These are phyloP conservation scores for Riparia riparia DNA, from an alignment of 2,113 vertebrate genomes.

Conservation along the genomic window DNA sequence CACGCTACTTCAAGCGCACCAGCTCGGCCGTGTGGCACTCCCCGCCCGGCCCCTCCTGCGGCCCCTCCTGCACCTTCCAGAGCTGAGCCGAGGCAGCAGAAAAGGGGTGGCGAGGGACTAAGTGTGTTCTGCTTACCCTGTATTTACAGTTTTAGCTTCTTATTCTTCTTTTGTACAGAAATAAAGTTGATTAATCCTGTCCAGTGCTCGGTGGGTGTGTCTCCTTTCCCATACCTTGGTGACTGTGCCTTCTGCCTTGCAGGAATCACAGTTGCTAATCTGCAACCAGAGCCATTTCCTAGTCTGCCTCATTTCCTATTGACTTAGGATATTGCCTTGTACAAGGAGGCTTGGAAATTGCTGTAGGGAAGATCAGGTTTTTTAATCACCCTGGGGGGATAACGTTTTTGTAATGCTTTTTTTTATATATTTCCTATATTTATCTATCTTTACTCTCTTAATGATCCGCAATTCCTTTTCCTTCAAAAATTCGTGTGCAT, in stretches of 20 bases:
- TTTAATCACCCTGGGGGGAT: not conserved
- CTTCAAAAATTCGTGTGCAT: not conserved
- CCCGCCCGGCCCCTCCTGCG: conserved; percentile 67
- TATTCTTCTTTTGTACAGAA: not conserved
- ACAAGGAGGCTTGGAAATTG: not conserved
- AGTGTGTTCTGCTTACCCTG: not conserved
- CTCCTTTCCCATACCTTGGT: not conserved
- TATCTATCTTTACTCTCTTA: not conserved
- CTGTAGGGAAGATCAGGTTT: not conserved
- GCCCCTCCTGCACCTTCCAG: conserved; percentile 51
- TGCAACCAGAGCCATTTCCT: not conserved
- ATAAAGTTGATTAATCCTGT: not conserved
- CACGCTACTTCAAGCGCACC: conserved; percentile 93
- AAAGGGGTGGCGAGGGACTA: fast-evolving
- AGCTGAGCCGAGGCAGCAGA: not conserved
- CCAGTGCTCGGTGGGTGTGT: fast-evolving
- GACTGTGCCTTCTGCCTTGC: not conserved
- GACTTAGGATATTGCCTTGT: not conserved
- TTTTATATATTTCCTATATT: not conserved
- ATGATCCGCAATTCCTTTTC: not conserved
- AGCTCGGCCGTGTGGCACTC: conserved; percentile 96
- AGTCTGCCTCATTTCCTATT: not conserved
- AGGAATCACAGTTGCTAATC: not conserved
- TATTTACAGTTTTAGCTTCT: not conserved
- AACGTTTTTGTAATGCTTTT: not conserved